Evolutionary conservation across 2,888 invertebrate genomes (phyloP).

Genomic region (Dolomedes plantarius): DNA sequence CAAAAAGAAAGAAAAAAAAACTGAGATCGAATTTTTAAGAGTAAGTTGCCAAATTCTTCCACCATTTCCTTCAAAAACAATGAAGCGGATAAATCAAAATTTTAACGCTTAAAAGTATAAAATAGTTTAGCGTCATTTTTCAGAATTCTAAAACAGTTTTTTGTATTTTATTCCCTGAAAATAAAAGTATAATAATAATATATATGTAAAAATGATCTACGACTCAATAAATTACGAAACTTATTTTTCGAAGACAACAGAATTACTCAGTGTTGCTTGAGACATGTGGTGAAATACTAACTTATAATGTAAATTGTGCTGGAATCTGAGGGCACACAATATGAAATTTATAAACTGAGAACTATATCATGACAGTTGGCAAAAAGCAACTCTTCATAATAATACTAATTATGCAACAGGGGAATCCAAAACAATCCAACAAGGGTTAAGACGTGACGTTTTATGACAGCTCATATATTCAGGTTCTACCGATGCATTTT

Average conservation of each 20-base stretch:
- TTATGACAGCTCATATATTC: too few species aligned
- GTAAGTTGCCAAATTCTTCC: too few species aligned
- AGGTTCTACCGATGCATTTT: too few species aligned
- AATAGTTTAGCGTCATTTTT: background rate
- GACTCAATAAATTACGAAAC: background rate
- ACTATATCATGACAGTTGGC: too few species aligned
- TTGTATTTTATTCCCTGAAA: background rate
- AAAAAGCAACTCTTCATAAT: too few species aligned
- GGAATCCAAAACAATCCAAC: too few species aligned
- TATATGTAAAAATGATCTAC: background rate
- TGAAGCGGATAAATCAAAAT: background rate
- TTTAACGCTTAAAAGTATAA: background rate
- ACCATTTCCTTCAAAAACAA: background rate
- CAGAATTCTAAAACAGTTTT: background rate
- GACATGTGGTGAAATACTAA: background rate
- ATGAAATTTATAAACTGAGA: too few species aligned
- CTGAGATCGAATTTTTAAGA: too few species aligned
- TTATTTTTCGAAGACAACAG: background rate
- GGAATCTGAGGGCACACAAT: background rate
- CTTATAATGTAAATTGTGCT: background rate
- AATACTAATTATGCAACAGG: too few species aligned
- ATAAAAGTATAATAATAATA: too few species aligned
- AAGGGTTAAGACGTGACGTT: too few species aligned
- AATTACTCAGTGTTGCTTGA: background rate
- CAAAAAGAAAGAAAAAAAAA: too few species aligned